Evolutionary conservation across 2,888 invertebrate genomes (phyloP).

Genomic region (Anticlea derivata): DNA sequence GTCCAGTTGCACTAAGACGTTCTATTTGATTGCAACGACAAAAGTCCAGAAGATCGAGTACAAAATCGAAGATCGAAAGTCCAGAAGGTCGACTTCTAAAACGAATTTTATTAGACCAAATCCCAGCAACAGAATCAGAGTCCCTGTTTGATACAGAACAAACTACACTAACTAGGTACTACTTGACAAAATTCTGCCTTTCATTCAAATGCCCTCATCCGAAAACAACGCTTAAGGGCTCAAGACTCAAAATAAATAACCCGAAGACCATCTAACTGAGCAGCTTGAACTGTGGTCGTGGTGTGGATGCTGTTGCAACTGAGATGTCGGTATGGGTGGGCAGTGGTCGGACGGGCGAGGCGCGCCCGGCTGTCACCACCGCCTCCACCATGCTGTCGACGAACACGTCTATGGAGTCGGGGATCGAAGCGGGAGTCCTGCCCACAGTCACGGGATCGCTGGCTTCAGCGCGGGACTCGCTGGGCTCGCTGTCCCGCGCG

Average conservation of each 20-base stretch:
- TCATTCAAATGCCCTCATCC: too few relatives aligned
- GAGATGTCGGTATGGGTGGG: slow-evolving; percentile 80
- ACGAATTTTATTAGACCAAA: neutral
- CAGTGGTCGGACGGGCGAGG: slow-evolving; percentile 68
- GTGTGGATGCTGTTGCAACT: slow-evolving; percentile 74
- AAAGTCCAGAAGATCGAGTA: neutral
- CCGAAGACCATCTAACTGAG: neutral
- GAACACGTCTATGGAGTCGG: slow-evolving; percentile 85
- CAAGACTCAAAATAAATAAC: too few relatives aligned
- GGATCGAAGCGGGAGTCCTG: slow-evolving; percentile 86
- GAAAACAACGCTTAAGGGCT: too few relatives aligned
- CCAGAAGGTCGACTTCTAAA: too few relatives aligned
- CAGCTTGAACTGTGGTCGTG: slow-evolving; percentile 38
- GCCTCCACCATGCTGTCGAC: slow-evolving; percentile 72
- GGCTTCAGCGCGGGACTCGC: slow-evolving; percentile 79
- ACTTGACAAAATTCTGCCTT: neutral
- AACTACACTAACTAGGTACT: too few relatives aligned
- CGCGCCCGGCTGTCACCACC: slow-evolving; percentile 56
- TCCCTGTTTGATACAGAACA: too few relatives aligned
- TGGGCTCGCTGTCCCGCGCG: slow-evolving; percentile 84
- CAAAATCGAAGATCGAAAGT: neutral
- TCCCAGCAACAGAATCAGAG: too few relatives aligned
- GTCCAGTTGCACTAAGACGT: neutral
- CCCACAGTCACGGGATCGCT: slow-evolving; percentile 90
- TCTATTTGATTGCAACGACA: neutral